Evolutionary conservation across 1,140 invertebrate genomes (phyloP).

Genomic region (Hormaphis cornu): DNA sequence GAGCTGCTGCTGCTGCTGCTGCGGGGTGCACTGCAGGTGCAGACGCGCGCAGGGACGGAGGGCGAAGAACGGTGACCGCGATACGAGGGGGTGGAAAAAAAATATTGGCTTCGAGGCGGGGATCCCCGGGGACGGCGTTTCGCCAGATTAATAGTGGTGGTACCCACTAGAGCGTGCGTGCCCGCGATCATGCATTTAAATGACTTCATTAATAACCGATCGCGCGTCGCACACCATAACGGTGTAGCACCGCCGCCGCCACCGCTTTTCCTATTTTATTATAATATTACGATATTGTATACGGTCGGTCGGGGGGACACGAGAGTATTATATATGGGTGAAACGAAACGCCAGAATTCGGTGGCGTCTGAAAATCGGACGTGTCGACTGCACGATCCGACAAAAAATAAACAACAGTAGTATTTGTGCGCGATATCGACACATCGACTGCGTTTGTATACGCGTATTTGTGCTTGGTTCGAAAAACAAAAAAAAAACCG

Average conservation of each 20-base stretch:
- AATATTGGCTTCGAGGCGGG: conserved; percentile 27
- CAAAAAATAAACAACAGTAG: too few species aligned
- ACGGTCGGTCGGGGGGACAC: too few species aligned
- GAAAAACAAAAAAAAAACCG: too few species aligned
- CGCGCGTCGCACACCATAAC: not conserved
- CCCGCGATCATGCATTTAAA: conserved; percentile 35
- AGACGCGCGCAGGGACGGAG: not conserved
- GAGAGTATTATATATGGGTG: too few species aligned
- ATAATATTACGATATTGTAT: too few species aligned
- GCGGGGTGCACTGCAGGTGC: too few species aligned
- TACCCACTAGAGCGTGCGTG: conserved; percentile 30
- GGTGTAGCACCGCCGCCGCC: not conserved
- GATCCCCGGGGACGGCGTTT: conserved; percentile 27
- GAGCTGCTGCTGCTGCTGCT: not conserved
- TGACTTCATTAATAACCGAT: conserved; percentile 35
- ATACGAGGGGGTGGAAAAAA: not conserved
- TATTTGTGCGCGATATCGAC: too few species aligned
- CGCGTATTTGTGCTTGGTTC: too few species aligned
- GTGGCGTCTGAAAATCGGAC: too few species aligned
- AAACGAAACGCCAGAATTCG: too few species aligned
- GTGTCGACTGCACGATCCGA: too few species aligned
- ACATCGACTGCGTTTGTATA: too few species aligned
- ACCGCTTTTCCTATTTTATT: not conserved
- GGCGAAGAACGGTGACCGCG: not conserved
- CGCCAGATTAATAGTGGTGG: conserved; percentile 32